These are phyloP conservation scores for Arctocebus calabarensis DNA, from an alignment of 2,797 vertebrate genomes.

Conservation along the genomic window DNA sequence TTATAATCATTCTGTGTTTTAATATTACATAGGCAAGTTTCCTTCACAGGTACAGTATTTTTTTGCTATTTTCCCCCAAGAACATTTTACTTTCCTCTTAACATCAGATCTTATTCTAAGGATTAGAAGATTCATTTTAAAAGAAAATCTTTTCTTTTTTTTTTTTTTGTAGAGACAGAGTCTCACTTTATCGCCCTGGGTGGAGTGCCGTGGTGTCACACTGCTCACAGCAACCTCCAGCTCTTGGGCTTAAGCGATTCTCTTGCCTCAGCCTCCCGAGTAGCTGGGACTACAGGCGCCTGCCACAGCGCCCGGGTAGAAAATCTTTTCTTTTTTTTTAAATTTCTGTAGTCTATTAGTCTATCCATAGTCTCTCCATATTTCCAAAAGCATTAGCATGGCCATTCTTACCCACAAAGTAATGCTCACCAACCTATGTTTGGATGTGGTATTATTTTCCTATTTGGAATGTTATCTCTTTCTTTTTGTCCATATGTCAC, in stretches of 20 bases:
- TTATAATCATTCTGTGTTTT: constrained; percentile 38
- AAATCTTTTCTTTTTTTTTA: too few species aligned
- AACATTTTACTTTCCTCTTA: not conserved
- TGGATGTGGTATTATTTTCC: not conserved
- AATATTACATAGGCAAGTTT: not conserved
- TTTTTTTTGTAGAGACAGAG: too few species aligned
- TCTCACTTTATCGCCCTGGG: too few species aligned
- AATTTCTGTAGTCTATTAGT: constrained; percentile 9
- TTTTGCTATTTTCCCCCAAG: constrained; percentile 19
- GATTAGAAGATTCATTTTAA: constrained; percentile 15
- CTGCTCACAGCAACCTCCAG: too few species aligned
- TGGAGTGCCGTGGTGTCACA: too few species aligned
- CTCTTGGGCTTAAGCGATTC: too few species aligned
- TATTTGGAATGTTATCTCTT: not conserved
- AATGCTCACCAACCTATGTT: not conserved
- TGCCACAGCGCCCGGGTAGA: too few species aligned
- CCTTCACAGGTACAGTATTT: constrained; percentile 24
- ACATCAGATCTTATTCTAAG: not conserved
- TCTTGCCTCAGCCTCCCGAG: too few species aligned
- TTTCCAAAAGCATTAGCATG: constrained; percentile 29
- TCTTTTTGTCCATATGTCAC: not conserved
- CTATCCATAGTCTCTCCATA: not conserved
- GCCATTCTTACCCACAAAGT: not conserved
- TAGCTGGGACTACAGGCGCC: too few species aligned
- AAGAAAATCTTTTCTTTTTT: not conserved